These are phyloP conservation scores for Nycticorax nycticorax DNA, from an alignment of 2,113 vertebrate genomes.

Conservation along the genomic window DNA sequence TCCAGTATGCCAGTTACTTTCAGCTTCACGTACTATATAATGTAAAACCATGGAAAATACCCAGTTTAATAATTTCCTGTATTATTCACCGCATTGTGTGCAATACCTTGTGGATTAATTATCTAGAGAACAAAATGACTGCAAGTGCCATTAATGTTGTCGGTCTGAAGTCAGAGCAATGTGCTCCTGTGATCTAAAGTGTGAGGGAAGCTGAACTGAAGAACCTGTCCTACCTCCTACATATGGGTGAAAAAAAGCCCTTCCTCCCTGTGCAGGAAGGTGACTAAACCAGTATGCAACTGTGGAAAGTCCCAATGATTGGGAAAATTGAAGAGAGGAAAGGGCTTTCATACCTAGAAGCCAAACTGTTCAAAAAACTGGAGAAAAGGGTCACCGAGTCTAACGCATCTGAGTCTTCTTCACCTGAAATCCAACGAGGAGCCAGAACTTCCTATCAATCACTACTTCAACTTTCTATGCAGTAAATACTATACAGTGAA, in stretches of 20 bases:
- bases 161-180: background rate
- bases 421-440: background rate
- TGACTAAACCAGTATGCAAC: background rate
- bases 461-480: background rate
- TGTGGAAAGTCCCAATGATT: background rate
- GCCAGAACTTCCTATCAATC: background rate
- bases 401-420: background rate
- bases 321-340: background rate
- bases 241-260: accelerated
- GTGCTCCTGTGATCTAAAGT: background rate
- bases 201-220: background rate
- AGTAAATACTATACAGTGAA: background rate
- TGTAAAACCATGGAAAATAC: background rate
- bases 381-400: background rate
- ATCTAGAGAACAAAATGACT: conserved; percentile 20
- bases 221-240: background rate
- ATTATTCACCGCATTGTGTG: conserved; percentile 32
- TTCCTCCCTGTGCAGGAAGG: background rate
- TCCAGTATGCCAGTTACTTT: background rate
- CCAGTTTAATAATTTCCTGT: conserved; percentile 24
- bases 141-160: background rate
- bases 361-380: background rate
- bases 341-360: background rate
- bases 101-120: conserved; percentile 49
- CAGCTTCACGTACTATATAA: background rate